phyloP scores from a whole-genome alignment of 2,113 vertebrate species.

The Notarius quadriscutis region DNA sequence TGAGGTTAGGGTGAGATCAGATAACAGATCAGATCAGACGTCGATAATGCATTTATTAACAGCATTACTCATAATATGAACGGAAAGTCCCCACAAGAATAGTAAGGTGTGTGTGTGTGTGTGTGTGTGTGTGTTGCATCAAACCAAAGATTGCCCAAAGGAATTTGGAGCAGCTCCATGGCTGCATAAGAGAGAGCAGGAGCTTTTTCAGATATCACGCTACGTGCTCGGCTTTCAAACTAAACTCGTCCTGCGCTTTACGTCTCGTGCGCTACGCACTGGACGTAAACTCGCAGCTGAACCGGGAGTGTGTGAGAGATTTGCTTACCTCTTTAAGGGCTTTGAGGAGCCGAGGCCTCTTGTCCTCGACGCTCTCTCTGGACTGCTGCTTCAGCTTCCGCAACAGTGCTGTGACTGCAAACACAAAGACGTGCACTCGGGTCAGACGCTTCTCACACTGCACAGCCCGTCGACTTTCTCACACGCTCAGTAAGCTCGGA shows the following conservation, averaged over 20 bases:
- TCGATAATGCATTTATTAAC: neutral
- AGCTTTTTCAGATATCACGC: neutral
- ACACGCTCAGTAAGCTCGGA: neutral
- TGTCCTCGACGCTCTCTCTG: constrained; percentile 97
- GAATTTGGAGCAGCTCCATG: constrained; percentile 16
- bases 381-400: constrained; percentile 98
- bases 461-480: neutral
- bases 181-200: neutral
- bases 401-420: constrained; percentile 91
- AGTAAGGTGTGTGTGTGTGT: neutral
- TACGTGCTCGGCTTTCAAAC: constrained; percentile 9
- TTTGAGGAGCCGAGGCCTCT: constrained; percentile 93
- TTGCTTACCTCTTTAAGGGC: constrained; percentile 90
- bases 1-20: neutral
- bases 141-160: neutral
- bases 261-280: neutral
- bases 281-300: neutral
- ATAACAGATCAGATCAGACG: neutral
- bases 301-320: neutral
- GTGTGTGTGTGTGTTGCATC: neutral
- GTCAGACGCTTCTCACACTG: constrained; percentile 25
- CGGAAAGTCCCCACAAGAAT: neutral
- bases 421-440: constrained; percentile 33
- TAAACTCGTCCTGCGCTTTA: neutral
- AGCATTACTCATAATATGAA: neutral